These are phyloP conservation scores for Congeria kusceri DNA, from an alignment of 2,888 invertebrate genomes.

Conservation along the genomic window DNA sequence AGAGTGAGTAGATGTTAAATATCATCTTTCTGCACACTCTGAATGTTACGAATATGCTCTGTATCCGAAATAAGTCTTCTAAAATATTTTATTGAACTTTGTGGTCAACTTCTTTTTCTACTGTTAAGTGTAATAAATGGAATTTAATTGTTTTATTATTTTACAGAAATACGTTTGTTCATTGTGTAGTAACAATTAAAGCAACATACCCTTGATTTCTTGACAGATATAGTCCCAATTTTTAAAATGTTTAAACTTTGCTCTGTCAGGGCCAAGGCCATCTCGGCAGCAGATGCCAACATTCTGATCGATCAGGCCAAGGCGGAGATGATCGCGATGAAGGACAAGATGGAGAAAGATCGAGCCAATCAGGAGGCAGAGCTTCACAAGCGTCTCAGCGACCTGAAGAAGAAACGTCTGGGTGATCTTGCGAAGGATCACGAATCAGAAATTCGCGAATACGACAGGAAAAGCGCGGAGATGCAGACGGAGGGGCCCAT, in stretches of 20 bases:
- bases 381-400: slow-evolving; percentile 78
- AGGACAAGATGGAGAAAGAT: slow-evolving; percentile 77
- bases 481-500: slow-evolving; percentile 78
- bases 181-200: too few relatives aligned
- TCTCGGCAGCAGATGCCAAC: slow-evolving; percentile 71
- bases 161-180: too few relatives aligned
- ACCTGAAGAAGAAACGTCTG: slow-evolving; percentile 74
- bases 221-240: too few relatives aligned
- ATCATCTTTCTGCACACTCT: too few relatives aligned
- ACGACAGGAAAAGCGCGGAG: slow-evolving; percentile 71
- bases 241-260: not conserved
- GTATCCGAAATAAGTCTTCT: too few relatives aligned
- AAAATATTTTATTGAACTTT: too few relatives aligned
- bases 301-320: slow-evolving; percentile 74
- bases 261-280: slow-evolving; percentile 58
- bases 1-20: too few relatives aligned
- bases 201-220: too few relatives aligned
- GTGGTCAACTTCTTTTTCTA: too few relatives aligned
- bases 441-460: slow-evolving; percentile 72
- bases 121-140: too few relatives aligned
- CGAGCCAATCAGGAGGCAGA: slow-evolving; percentile 74
- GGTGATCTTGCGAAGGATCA: slow-evolving; percentile 76
- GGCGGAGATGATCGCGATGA: slow-evolving; percentile 71
- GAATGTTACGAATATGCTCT: too few relatives aligned
- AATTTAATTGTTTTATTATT: too few relatives aligned